These are phyloP conservation scores for Tetragonula clypearis DNA, from an alignment of 1,140 invertebrate genomes.

Conservation along the genomic window DNA sequence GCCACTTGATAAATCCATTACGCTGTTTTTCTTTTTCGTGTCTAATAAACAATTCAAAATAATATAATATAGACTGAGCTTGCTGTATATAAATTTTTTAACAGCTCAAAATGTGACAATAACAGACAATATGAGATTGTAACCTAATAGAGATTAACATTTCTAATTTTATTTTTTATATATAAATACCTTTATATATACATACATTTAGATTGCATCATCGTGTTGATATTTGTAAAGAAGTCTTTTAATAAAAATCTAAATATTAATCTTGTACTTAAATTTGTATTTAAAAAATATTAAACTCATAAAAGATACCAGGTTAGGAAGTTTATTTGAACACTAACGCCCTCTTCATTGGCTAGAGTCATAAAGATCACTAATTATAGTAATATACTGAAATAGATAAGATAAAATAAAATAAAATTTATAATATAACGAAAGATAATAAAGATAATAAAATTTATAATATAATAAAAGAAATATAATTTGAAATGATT, in stretches of 20 bases:
- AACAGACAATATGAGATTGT: background rate
- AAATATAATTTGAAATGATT: constrained; percentile 1
- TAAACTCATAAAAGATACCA: background rate
- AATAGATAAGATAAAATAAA: too few species aligned
- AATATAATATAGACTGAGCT: background rate
- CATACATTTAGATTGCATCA: background rate
- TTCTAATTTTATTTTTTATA: background rate
- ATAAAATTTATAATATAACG: too few species aligned
- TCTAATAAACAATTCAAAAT: constrained; percentile 6
- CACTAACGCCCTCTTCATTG: too few species aligned
- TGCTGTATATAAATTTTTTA: background rate
- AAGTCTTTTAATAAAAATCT: background rate
- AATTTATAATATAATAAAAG: too few species aligned
- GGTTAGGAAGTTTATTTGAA: background rate
- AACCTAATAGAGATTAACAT: background rate
- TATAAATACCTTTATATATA: background rate
- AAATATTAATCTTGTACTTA: background rate
- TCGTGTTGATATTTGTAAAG: background rate
- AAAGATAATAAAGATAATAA: too few species aligned
- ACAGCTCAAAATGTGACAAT: background rate
- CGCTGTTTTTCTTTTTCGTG: background rate
- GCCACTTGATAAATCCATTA: background rate
- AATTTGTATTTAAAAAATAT: background rate
- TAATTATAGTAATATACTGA: too few species aligned
- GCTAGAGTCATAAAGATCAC: too few species aligned